A percentile compares a stretch with the other conserved stretches of the same genome.
Evolutionary conservation across 2,113 vertebrate species (phyloP).

Genomic region (Phocoena sinus): DNA sequence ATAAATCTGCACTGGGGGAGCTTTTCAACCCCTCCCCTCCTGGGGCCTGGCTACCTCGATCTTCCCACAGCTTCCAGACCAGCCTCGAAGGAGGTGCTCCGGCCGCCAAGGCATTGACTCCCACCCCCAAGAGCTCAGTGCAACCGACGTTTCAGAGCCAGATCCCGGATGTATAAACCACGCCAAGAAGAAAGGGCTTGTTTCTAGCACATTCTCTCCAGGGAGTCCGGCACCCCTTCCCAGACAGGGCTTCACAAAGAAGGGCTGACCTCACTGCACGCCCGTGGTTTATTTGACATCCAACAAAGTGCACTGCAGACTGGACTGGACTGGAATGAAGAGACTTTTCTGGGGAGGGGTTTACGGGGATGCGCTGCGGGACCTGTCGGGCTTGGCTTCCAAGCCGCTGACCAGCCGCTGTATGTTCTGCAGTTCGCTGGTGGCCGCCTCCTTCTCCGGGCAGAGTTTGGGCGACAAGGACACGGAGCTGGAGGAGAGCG

Average conservation of each 20-base stretch:
- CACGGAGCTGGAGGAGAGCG: conserved; percentile 89
- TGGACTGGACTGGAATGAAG: conserved; percentile 78
- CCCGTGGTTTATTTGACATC: conserved; percentile 66
- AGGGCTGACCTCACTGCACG: neutral
- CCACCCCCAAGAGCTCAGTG: neutral
- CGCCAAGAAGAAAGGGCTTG: neutral
- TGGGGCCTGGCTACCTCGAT: neutral
- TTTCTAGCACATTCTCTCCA: neutral
- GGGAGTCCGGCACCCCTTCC: conserved; percentile 11
- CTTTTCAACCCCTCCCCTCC: neutral
- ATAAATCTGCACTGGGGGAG: neutral
- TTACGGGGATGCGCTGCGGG: conserved; percentile 91
- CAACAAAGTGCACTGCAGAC: conserved; percentile 82
- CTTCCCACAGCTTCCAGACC: conserved; percentile 1
- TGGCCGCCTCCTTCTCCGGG: conserved; percentile 89
- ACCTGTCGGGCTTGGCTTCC: conserved; percentile 92
- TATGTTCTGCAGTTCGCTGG: conserved; percentile 96
- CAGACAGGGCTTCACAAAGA: neutral
- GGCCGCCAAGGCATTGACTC: neutral
- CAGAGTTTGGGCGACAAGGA: conserved; percentile 93
- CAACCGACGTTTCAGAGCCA: neutral
- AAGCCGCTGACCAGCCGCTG: conserved; percentile 97
- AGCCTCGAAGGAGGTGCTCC: neutral
- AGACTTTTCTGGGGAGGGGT: neutral
- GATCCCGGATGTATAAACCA: neutral